Evolutionary conservation across 2,797 vertebrate species (phyloP).

Genomic region (Onychomys leucogaster): DNA sequence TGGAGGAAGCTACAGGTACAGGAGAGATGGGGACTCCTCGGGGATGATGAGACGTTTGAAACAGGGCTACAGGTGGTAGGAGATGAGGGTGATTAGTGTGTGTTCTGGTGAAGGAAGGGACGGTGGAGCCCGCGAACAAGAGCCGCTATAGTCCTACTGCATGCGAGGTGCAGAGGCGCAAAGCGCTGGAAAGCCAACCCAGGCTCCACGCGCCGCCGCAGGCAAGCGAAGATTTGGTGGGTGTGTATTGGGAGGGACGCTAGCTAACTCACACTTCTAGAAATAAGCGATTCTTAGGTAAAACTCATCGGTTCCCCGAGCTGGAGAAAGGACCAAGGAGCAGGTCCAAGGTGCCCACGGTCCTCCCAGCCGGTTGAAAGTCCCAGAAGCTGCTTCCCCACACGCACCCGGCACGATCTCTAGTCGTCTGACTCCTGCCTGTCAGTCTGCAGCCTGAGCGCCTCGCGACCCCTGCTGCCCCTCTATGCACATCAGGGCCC

Average conservation of each 20-base stretch:
- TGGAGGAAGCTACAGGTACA: conserved; percentile 69
- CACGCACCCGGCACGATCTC: neutral
- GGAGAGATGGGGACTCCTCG: neutral
- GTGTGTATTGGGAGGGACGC: conserved; percentile 61
- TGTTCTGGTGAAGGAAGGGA: neutral
- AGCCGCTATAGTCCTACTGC: neutral
- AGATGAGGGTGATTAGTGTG: neutral
- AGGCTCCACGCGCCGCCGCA: neutral
- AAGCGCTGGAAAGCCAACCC: conserved; percentile 11
- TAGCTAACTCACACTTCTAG: conserved; percentile 77
- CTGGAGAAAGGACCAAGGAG: neutral
- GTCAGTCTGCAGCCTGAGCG: conserved; percentile 40
- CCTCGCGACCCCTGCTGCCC: neutral
- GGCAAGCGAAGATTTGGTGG: conserved; percentile 67
- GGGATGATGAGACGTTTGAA: neutral
- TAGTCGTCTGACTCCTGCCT: conserved; percentile 12
- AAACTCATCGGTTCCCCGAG: conserved; percentile 62
- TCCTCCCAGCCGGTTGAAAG: conserved; percentile 56
- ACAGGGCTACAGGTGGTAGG: conserved; percentile 76
- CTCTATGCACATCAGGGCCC: neutral
- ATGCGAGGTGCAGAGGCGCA: neutral
- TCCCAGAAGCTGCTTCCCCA: conserved; percentile 13
- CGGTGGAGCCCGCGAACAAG: neutral
- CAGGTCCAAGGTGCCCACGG: neutral
- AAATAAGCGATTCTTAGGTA: conserved; percentile 50